Percentiles rank a stretch among this genome's conserved stretches.
Evolutionary conservation across 2,888 invertebrate genomes (phyloP).

Genomic region (Furcula furcula): DNA sequence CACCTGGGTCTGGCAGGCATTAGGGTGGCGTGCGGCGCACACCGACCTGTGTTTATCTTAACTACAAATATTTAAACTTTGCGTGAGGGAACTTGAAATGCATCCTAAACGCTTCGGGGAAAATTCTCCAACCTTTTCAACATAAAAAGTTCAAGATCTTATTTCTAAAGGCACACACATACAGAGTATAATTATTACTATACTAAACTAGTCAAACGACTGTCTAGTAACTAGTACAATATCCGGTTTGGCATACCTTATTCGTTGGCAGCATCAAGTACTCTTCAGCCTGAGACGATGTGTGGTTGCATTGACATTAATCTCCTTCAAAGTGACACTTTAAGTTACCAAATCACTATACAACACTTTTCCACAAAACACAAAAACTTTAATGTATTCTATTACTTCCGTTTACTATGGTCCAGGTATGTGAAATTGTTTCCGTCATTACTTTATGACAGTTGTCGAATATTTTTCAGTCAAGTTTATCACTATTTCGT

Average conservation of each 20-base stretch:
- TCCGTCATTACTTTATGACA: conserved; percentile 11
- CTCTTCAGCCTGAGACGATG: conserved; percentile 47
- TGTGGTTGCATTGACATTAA: conserved; percentile 52
- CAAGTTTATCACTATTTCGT: conserved; percentile 39
- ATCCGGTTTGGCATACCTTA: conserved; percentile 78
- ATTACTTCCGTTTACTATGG: conserved; percentile 17
- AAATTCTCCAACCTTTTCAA: conserved; percentile 27
- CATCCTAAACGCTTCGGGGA: conserved; percentile 29
- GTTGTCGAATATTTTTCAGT: conserved; percentile 29
- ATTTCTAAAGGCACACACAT: conserved; percentile 39
- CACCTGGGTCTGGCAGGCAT: conserved; percentile 56
- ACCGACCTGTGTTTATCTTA: conserved; percentile 54
- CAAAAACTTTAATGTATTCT: conserved; percentile 50
- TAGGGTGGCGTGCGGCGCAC: conserved; percentile 40
- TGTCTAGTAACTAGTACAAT: conserved; percentile 59
- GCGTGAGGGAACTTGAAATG: conserved; percentile 48
- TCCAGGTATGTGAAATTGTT: conserved; percentile 17
- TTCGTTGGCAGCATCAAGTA: conserved; percentile 68
- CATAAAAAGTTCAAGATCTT: conserved; percentile 36
- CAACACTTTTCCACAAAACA: conserved; percentile 64
- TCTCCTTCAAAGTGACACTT: conserved; percentile 45
- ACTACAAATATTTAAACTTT: conserved; percentile 64
- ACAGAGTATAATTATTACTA: conserved; percentile 47
- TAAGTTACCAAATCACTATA: conserved; percentile 53
- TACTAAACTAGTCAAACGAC: conserved; percentile 65